phyloP scores from a whole-genome alignment of 2,113 vertebrate species.

The Pungitius pungitius region DNA sequence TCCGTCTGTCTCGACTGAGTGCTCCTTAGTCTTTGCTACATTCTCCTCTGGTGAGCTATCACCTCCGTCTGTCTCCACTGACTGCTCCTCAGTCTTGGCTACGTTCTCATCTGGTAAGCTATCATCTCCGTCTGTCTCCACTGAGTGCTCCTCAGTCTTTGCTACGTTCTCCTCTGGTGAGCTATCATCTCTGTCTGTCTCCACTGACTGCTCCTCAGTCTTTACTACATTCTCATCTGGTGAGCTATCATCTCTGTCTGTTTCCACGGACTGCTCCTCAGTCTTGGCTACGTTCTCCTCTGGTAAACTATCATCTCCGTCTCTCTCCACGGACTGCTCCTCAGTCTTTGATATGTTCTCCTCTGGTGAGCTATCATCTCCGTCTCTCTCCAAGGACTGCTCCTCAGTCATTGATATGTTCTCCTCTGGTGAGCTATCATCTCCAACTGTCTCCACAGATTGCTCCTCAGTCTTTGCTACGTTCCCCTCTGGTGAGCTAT shows the following conservation, averaged over 20 bases:
- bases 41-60: background rate
- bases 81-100: background rate
- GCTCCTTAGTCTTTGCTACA: background rate
- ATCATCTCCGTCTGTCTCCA: background rate
- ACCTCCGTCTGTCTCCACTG: background rate
- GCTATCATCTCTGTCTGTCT: background rate
- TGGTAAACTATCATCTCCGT: background rate
- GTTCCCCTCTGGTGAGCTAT: background rate
- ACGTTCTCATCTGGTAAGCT: background rate
- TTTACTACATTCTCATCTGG: background rate
- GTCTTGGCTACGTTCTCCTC: background rate
- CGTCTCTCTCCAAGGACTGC: background rate
- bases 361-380: background rate
- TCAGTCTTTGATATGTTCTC: background rate
- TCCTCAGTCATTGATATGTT: background rate
- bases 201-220: background rate
- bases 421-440: background rate
- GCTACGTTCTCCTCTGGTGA: background rate
- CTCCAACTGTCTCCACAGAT: background rate
- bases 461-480: background rate
- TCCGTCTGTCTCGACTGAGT: background rate
- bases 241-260: background rate
- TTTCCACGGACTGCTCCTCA: too few relatives aligned
- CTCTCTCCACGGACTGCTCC: background rate
- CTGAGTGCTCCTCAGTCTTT: background rate